Evolutionary conservation across 2,888 invertebrate genomes (phyloP).

Genomic region (Drosophila barbarae): DNA sequence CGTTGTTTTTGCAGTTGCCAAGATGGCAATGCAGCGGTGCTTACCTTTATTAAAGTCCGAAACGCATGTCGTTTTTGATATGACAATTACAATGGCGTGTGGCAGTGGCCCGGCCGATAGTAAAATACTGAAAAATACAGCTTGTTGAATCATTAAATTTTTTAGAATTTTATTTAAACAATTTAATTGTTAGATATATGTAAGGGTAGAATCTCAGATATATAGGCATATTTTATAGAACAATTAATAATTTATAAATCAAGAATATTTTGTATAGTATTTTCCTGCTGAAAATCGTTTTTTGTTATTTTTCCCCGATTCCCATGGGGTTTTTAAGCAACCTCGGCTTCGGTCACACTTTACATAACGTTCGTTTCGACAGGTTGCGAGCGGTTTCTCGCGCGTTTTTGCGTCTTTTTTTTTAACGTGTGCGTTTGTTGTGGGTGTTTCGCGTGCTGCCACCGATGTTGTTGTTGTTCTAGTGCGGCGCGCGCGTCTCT

Average conservation of each 20-base stretch:
- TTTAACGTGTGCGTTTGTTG: slow-evolving; percentile 24
- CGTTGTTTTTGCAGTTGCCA: neutral
- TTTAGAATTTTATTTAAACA: neutral
- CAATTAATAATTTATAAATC: neutral
- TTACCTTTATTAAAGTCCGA: neutral
- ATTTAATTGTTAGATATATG: neutral
- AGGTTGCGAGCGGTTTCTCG: slow-evolving; percentile 21
- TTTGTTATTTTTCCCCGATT: neutral
- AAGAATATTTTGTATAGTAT: neutral
- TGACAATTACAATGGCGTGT: slow-evolving; percentile 3
- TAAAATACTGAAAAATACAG: neutral
- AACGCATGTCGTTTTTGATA: slow-evolving; percentile 1
- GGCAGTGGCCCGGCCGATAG: neutral
- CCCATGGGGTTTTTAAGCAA: neutral
- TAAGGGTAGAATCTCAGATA: neutral
- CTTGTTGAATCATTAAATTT: neutral
- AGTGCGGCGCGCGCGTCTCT: slow-evolving; percentile 20
- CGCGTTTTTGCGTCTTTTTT: slow-evolving; percentile 15
- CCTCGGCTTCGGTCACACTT: slow-evolving; percentile 5
- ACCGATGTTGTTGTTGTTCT: slow-evolving; percentile 11
- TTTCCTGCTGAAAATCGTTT: neutral
- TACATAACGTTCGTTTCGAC: slow-evolving; percentile 23
- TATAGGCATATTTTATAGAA: neutral
- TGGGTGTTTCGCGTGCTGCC: slow-evolving; percentile 33
- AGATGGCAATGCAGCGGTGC: slow-evolving; percentile 1